Percentiles rank a stretch among this genome's conserved stretches.
Conservation (phyloP, 2,888 invertebrate genomes). For the Drosophila paramelanica region DNA sequence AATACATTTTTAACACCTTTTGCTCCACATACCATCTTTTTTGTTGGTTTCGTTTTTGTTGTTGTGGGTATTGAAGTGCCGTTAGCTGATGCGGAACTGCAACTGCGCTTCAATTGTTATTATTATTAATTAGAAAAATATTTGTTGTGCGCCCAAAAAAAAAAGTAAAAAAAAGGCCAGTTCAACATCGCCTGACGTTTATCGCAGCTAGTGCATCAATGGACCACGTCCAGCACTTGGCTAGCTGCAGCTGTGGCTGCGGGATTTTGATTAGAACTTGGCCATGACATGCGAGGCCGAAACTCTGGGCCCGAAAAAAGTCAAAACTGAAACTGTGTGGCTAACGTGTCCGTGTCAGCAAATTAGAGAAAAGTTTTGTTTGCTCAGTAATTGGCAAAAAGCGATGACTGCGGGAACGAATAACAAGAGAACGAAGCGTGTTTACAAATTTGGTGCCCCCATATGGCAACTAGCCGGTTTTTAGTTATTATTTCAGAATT, state of each 20-base stretch:
- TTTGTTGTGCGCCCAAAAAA: constrained; percentile 64
- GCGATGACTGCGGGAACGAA: constrained; percentile 14
- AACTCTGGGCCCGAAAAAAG: not conserved
- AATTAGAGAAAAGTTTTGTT: constrained; percentile 76
- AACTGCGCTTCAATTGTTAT: constrained; percentile 75
- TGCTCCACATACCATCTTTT: constrained; percentile 57
- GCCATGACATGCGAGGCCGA: constrained; percentile 69
- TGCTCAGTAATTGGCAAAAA: constrained; percentile 70
- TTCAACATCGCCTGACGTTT: constrained; percentile 76
- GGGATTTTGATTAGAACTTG: constrained; percentile 70
- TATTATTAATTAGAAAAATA: constrained; percentile 82
- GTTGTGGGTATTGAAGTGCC: constrained; percentile 52
- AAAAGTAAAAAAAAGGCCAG: constrained; percentile 24
- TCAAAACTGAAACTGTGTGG: constrained; percentile 18
- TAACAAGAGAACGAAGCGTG: constrained; percentile 35
- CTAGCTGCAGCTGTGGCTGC: constrained; percentile 20
- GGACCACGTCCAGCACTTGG: constrained; percentile 37
- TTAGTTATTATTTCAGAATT: constrained; percentile 43
- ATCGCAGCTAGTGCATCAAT: constrained; percentile 75
- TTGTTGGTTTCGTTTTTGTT: not conserved
- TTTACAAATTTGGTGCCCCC: constrained; percentile 40
- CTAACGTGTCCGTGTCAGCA: constrained; percentile 71
- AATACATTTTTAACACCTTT: constrained; percentile 63
- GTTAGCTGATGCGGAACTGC: constrained; percentile 56
- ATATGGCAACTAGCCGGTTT: constrained; percentile 26